phyloP scores from a whole-genome alignment of 2,797 vertebrate species.

The Gymnothorax reevesii region DNA sequence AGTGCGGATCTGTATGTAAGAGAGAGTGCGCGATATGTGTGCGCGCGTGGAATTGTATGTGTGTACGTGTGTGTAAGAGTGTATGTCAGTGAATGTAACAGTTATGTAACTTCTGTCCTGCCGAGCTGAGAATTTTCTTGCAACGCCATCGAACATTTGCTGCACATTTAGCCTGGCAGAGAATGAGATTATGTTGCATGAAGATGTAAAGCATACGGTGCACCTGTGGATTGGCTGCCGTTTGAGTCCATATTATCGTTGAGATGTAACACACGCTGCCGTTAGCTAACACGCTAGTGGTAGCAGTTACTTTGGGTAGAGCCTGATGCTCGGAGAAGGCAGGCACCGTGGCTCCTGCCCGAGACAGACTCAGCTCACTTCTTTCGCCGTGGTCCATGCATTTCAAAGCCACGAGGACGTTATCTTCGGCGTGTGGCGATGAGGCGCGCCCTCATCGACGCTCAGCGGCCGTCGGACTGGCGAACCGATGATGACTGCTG shows the following conservation, averaged over 20 bases:
- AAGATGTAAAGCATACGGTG: neutral
- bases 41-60: neutral
- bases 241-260: neutral
- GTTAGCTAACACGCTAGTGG: neutral
- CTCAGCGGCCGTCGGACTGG: neutral
- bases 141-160: neutral
- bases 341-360: neutral
- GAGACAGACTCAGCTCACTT: neutral
- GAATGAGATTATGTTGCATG: neutral
- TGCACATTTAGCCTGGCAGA: neutral
- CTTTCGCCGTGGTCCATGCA: neutral
- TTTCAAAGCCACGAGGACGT: neutral
- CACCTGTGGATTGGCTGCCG: neutral
- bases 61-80: too few species aligned
- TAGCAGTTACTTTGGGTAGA: neutral
- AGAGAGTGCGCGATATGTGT: neutral
- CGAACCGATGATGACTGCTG: neutral
- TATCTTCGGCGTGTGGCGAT: neutral
- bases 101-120: conserved; percentile 32
- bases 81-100: neutral
- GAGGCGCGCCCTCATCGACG: neutral
- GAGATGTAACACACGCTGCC: neutral
- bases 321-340: neutral
- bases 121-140: neutral
- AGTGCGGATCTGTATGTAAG: neutral